phyloP scores from a whole-genome alignment of 2,888 invertebrate species.

The Acronicta leporina region DNA sequence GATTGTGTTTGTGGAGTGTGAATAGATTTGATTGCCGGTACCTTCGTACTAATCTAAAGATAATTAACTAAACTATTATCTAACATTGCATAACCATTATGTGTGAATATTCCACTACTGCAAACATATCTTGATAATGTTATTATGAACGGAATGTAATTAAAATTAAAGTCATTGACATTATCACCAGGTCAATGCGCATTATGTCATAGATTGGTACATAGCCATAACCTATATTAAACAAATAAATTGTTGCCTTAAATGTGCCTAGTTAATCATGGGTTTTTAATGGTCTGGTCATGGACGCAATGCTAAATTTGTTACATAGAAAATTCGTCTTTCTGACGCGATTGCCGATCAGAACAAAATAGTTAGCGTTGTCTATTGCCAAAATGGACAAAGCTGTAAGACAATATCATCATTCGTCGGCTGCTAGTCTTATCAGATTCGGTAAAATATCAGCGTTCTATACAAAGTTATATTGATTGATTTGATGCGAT shows the following conservation, averaged over 20 bases:
- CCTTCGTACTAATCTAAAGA: slow-evolving; percentile 4
- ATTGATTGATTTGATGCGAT: too few species aligned
- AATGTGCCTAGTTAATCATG: slow-evolving; percentile 1
- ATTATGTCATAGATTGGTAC: slow-evolving; percentile 28
- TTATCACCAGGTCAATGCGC: slow-evolving; percentile 28
- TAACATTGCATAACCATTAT: slow-evolving; percentile 30
- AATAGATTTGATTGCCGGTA: background rate
- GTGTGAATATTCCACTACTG: slow-evolving; percentile 5
- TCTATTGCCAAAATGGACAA: too few species aligned
- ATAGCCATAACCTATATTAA: background rate
- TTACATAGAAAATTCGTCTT: too few species aligned
- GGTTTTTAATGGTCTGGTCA: too few species aligned
- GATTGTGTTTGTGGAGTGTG: too few species aligned
- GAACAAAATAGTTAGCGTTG: too few species aligned
- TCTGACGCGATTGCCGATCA: too few species aligned
- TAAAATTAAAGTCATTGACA: slow-evolving; percentile 35
- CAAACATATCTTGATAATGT: slow-evolving; percentile 35
- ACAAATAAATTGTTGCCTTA: slow-evolving; percentile 18
- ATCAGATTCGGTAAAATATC: too few species aligned
- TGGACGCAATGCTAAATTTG: too few species aligned
- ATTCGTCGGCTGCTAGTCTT: too few species aligned
- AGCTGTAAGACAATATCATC: too few species aligned
- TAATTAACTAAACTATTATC: slow-evolving; percentile 14
- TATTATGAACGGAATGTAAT: slow-evolving; percentile 34
- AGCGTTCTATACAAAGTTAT: too few species aligned